Base-by-base conservation (phyloP, 2,113 vertebrate genomes). In the Nibea coibor region DNA sequence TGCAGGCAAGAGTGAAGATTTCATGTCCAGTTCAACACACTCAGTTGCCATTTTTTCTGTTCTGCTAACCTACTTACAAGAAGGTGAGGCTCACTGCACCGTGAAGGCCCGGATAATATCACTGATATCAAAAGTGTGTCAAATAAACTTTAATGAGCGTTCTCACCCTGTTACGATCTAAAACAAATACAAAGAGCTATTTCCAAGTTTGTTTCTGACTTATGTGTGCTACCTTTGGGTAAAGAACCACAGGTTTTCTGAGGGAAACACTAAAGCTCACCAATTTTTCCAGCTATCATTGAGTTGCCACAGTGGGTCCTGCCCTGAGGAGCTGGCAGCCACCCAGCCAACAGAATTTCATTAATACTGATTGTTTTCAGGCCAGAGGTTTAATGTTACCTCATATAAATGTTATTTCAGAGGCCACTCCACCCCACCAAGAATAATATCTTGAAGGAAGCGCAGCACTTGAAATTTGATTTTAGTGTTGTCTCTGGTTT, bases 401-500 rank as follows among this genome's bases (percentile, higher is more conserved):
- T 90, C 72, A 86, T 82, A 48, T 51, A 50, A 69, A 80, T 78
- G 78, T 87, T 80, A 83, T 85, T 84, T 81, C 26, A 75, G 68
- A 79, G 59, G 65, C 58, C 35, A 31, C 64, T 24, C 48, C 15
- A 51, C 45, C 42, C 24, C 16, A 74, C 45, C 45, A 82, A 39
- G 62, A 81, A 50, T 82, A 82, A 75, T 59, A 84, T 45, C 35
- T 65, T 22, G 0, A 10, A 80, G 74, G 77, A 50, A 71, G 48
- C 14, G 20, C 10, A 59, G 31, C 28, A 12, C 48, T 59, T 51
- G 28, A 68, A 70, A 66, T 69, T 43, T 22, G 9, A 69, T 72
- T 58, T 31, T 39, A 45, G 20, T 28, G 31, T 31, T n/a, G n/a
- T 22, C 26, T 78, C 10, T 9, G 15, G 31, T 61, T 59, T 73